Base-by-base conservation (phyloP, 2,888 invertebrate genomes). In the Mongoloraphidia duomilia region DNA sequence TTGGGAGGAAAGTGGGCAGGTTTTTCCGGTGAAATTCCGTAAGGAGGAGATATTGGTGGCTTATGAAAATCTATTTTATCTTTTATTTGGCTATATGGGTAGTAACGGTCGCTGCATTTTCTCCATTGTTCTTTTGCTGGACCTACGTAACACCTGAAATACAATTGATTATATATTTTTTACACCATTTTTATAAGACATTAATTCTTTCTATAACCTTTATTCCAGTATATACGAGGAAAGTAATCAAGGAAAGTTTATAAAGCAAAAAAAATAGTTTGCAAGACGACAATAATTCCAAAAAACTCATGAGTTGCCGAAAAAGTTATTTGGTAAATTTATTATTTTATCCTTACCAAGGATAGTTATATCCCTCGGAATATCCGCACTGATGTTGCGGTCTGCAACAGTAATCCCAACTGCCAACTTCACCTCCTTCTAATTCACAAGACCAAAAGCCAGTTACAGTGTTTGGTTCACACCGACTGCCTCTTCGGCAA, bases 381-480 rank as follows among this genome's bases (percentile, higher is more conserved):
- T 82, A 87, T 2, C 90, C 90, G 62, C 90, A 90, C 46, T 83
- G 79, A 62, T 89, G 87, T 36, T 80, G 79, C 1, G 87, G 83
- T 33, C 84, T 76, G 59, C 90, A 90, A 61, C 90, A 90, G 59
- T 90, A 90, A 61, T 90, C 90, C 89, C 89, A 90, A 1, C 79
- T 74, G 8, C 80, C 81, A 56, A 71, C 64, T 57, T 79, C 80
- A 1, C 75, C 73, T 0, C 80, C 81, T 55, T 88, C 88, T 0
- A 84, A 76, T 57, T 89, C 86, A 57, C 90, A 90, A 12, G 82
- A 84, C 81, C 88, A 90, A 60, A 89, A 88, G 0, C 88, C 87
- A 0, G 80, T 82, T 10, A 85, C 72, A 5, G 74, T 67, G 63
- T 89, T 87, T 64, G 82, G 80, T 33, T 79, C 77, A 58, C 89